These are phyloP conservation scores for Isurus oxyrinchus DNA, from an alignment of 2,113 vertebrate species.

Conservation along the genomic window DNA sequence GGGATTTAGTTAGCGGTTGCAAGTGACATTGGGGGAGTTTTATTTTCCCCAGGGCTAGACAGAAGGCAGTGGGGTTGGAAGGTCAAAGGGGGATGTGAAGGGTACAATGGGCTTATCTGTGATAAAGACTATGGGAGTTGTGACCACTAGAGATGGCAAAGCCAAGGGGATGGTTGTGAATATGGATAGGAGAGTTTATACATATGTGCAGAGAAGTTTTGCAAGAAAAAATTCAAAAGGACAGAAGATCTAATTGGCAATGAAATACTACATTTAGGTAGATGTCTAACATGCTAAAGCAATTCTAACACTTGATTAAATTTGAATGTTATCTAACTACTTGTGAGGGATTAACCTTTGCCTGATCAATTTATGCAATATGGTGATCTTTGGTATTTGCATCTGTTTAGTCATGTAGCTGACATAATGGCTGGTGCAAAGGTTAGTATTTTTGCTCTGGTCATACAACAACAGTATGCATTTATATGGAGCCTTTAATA, in stretches of 20 bases:
- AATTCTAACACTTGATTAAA: background rate
- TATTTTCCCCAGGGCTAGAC: too few species aligned
- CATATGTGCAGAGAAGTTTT: background rate
- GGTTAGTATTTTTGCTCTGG: background rate
- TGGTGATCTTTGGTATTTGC: constrained; percentile 16
- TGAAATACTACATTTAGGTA: background rate
- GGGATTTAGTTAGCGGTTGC: background rate
- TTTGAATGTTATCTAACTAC: background rate
- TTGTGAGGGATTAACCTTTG: constrained; percentile 11
- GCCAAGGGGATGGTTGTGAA: background rate
- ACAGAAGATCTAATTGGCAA: background rate
- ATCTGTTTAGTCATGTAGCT: background rate
- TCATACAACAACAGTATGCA: background rate
- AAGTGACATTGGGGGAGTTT: background rate
- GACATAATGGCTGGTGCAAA: background rate
- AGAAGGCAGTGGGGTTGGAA: background rate
- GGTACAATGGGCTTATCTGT: background rate
- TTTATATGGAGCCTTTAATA: background rate
- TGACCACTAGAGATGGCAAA: background rate
- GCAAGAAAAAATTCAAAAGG: background rate
- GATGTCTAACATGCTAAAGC: background rate
- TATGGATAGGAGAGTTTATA: background rate
- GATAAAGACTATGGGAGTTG: background rate
- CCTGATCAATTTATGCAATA: background rate
- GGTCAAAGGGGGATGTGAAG: background rate